These are phyloP conservation scores for Staurois parvus DNA, from an alignment of 2,797 vertebrate genomes.

Conservation along the genomic window DNA sequence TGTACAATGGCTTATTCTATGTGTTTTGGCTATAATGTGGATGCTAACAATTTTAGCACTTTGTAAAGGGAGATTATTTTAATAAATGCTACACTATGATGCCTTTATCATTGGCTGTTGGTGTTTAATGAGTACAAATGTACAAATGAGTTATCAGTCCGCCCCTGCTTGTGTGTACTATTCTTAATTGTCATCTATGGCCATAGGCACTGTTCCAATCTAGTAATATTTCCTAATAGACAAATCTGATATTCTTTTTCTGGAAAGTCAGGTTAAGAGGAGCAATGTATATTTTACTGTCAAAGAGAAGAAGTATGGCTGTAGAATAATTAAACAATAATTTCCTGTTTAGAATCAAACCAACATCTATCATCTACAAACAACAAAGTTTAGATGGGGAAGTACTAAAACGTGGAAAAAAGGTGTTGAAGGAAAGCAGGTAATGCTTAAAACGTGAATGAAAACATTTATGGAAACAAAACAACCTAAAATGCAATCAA, in stretches of 20 bases:
- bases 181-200: constrained; percentile 22
- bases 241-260: neutral
- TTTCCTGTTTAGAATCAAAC: neutral
- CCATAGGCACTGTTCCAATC: constrained; percentile 22
- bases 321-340: neutral
- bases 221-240: constrained; percentile 22
- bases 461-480: neutral
- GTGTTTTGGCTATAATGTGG: too few species aligned
- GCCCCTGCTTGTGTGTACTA: constrained; percentile 10
- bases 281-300: neutral
- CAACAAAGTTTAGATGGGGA: neutral
- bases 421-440: neutral
- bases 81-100: too few species aligned
- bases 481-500: neutral
- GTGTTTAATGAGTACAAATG: too few species aligned
- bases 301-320: neutral
- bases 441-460: neutral
- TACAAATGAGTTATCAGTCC: too few species aligned
- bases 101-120: too few species aligned
- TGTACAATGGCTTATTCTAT: too few species aligned
- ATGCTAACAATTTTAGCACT: too few species aligned
- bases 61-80: too few species aligned
- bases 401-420: neutral
- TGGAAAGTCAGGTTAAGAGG: constrained; percentile 3
- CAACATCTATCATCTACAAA: neutral